Evolutionary conservation across 2,797 vertebrate species (phyloP), one percentile per base, ranked within the genome.

Genomic region (Nannoperca australis): DNA sequence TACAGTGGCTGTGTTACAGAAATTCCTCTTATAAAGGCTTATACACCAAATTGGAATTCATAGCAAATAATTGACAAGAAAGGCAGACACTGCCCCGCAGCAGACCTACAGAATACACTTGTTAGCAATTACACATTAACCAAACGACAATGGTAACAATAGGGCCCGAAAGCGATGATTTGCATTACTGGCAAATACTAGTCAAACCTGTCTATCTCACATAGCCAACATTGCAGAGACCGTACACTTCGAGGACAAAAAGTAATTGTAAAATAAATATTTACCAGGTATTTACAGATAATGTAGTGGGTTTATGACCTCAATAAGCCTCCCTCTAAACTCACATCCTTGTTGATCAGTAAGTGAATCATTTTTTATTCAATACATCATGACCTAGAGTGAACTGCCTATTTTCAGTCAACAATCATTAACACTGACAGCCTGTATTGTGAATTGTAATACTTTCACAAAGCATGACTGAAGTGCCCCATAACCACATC

Each of bases 101-200:
- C 55, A 45, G 62, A 76, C 62, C 27, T 2, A 82, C 70, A 76
- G 79, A 83, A 76, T 24, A 40, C 79, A 53, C 47, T 80, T 67
- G 62, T 51, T 44, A 70, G 2, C 74, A 76, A 87, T 92, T 87
- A 94, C 82, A 87, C 24, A 95, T 94, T 95, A 94, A 94, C 94
- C 72, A 65, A 73, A 64, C 18, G 50, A 81, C 89, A 90, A 68
- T 55, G 45, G 49, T 32, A 78, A 88, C 68, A 80, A 78, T 76
- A 54, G 70, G 45, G 81, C 34, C 58, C 22, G 53, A 83, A 84
- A 85, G 85, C 30, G 2, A 59, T 1, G 54, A 73, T 75, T 83
- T 84, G 83, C 84, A 87, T 89, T 38, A 36, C 36, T 15, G 56
- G 44, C 0, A 30, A 67, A 73, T 50, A 56, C 47, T 4, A 64